Evolutionary conservation across 2,113 vertebrate genomes (phyloP).

Genomic region (Phrynosoma blainvillii): DNA sequence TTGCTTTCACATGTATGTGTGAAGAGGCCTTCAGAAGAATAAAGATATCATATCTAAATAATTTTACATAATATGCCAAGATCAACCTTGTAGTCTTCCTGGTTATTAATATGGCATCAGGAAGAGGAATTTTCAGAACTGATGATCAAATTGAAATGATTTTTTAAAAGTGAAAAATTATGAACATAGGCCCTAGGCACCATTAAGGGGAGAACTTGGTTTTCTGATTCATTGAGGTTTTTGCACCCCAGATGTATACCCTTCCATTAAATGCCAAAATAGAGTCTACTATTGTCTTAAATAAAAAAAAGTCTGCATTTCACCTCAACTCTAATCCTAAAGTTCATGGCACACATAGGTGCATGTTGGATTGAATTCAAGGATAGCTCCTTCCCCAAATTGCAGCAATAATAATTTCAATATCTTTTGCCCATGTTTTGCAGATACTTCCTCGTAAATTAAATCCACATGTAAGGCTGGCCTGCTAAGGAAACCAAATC

Average conservation of each 20-base stretch:
- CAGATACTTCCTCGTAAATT: constrained; percentile 55
- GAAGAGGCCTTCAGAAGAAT: too few species aligned
- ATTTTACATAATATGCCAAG: too few species aligned
- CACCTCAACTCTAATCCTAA: background rate
- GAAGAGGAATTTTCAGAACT: background rate
- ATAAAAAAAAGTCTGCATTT: background rate
- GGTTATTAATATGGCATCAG: background rate
- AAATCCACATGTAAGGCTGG: constrained; percentile 59
- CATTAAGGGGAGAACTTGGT: background rate
- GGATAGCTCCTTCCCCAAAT: background rate
- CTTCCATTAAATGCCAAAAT: background rate
- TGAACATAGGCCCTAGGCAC: background rate
- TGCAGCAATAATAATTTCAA: constrained; percentile 14
- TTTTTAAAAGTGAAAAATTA: background rate
- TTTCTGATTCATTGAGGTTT: background rate
- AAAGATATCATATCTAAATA: too few species aligned
- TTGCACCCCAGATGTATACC: background rate
- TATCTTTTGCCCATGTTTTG: constrained; percentile 51
- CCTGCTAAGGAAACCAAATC: constrained; percentile 53
- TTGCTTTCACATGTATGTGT: too few species aligned
- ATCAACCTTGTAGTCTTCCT: too few species aligned
- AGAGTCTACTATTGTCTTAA: fast-evolving
- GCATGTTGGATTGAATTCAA: constrained; percentile 5
- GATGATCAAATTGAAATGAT: background rate
- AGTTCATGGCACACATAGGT: background rate